Evolutionary conservation across 2,797 vertebrate species (phyloP).

Genomic region (Peromyscus melanophrys): DNA sequence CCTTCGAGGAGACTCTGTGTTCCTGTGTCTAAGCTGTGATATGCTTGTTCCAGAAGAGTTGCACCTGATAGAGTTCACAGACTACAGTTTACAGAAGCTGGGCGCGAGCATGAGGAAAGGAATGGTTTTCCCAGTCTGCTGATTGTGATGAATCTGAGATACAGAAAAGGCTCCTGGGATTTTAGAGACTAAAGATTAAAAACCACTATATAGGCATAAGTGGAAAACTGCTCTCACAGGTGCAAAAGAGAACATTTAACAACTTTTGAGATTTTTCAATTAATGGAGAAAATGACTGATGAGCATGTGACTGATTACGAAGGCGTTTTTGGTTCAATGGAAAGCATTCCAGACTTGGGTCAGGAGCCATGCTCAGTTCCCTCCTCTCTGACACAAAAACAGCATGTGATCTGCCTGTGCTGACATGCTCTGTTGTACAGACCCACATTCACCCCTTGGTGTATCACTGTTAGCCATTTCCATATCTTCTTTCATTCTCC

Average conservation of each 20-base stretch:
- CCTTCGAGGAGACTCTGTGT: conserved; percentile 48
- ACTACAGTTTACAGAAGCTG: not conserved
- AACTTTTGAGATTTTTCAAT: conserved; percentile 34
- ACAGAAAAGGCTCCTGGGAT: not conserved
- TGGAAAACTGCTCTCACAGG: not conserved
- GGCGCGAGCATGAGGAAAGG: not conserved
- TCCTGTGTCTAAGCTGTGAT: conserved; percentile 23
- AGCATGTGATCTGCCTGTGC: not conserved
- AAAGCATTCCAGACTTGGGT: not conserved
- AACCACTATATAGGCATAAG: not conserved
- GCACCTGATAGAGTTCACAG: not conserved
- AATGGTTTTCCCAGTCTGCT: conserved; percentile 10
- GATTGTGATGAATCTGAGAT: conserved; percentile 5
- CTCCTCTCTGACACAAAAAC: not conserved
- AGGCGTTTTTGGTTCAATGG: not conserved
- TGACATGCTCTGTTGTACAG: not conserved
- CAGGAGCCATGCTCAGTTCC: not conserved
- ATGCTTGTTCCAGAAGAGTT: conserved; percentile 55
- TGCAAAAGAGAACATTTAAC: not conserved
- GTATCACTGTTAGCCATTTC: not conserved
- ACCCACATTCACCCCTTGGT: not conserved
- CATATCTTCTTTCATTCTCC: not conserved
- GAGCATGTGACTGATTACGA: not conserved
- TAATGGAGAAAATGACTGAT: conserved; percentile 21
- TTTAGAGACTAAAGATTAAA: not conserved